Conservation (phyloP, 2,797 vertebrate genomes). For the Sternarchorhynchus goeldii region DNA sequence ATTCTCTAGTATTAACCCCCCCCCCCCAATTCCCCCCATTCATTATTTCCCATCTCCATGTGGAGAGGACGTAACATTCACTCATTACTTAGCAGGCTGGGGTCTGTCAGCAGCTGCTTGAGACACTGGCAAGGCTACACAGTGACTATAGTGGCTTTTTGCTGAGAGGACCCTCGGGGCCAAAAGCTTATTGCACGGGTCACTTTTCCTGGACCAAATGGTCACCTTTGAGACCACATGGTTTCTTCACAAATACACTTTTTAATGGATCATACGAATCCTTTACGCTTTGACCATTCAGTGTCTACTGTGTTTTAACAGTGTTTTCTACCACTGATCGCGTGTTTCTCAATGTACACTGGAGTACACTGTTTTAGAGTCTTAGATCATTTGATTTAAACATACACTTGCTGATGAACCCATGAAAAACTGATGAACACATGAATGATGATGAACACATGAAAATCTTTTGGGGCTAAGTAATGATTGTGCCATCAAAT, state of each 20-base stretch:
- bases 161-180: conserved; percentile 54
- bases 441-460: background rate
- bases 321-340: conserved; percentile 1
- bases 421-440: background rate
- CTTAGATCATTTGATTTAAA: background rate
- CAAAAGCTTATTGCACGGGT: conserved; percentile 49
- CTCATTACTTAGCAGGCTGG: conserved; percentile 36
- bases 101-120: conserved; percentile 48
- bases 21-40: conserved; percentile 38
- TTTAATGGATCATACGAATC: conserved; percentile 39
- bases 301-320: conserved; percentile 28
- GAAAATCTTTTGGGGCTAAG: background rate
- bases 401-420: background rate
- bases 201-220: conserved; percentile 56
- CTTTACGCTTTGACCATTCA: conserved; percentile 35
- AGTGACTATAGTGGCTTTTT: conserved; percentile 35
- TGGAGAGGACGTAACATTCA: conserved; percentile 51
- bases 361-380: background rate
- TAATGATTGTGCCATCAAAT: conserved; percentile 41
- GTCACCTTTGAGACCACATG: conserved; percentile 55
- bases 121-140: conserved; percentile 44
- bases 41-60: conserved; percentile 48
- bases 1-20: conserved; percentile 34
- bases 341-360: background rate
- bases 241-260: conserved; percentile 32